Percentiles rank a stretch among this genome's conserved stretches.
phyloP scores from a whole-genome alignment of 2,888 invertebrate genomes.

The Phengaris alcon region DNA sequence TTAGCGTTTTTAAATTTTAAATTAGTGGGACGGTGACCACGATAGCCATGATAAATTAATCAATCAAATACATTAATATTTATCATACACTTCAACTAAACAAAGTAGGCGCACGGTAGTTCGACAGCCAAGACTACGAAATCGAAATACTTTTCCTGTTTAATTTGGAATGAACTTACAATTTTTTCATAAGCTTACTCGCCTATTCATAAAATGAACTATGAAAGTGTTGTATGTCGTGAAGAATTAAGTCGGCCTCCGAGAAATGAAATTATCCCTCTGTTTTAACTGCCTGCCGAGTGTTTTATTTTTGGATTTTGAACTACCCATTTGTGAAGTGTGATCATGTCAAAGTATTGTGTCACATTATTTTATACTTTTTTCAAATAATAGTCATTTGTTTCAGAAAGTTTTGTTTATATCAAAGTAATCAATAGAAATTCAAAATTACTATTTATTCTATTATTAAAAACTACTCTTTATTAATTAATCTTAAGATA shows the following conservation, averaged over 20 bases:
- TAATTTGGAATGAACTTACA: background rate
- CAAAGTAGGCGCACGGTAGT: too few species aligned
- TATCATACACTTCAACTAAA: too few species aligned
- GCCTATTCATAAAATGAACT: background rate
- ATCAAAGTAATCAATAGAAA: slow-evolving; percentile 23
- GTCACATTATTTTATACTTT: background rate
- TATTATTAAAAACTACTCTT: too few species aligned
- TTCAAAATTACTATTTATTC: background rate
- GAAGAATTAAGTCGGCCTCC: background rate
- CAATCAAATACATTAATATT: too few species aligned
- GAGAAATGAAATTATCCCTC: background rate
- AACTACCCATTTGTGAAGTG: background rate
- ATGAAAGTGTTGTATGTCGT: too few species aligned
- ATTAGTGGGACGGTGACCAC: too few species aligned
- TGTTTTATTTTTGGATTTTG: background rate
- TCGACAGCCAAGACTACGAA: background rate
- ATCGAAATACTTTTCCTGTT: background rate
- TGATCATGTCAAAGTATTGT: background rate
- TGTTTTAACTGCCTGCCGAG: slow-evolving; percentile 8
- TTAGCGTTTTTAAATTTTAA: too few species aligned
- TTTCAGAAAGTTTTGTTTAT: background rate
- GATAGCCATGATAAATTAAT: too few species aligned
- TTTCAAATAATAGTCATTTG: background rate
- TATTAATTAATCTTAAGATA: too few species aligned
- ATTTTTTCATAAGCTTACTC: background rate